Evolutionary conservation across 2,113 vertebrate species (phyloP).

Genomic region (Isurus oxyrinchus): DNA sequence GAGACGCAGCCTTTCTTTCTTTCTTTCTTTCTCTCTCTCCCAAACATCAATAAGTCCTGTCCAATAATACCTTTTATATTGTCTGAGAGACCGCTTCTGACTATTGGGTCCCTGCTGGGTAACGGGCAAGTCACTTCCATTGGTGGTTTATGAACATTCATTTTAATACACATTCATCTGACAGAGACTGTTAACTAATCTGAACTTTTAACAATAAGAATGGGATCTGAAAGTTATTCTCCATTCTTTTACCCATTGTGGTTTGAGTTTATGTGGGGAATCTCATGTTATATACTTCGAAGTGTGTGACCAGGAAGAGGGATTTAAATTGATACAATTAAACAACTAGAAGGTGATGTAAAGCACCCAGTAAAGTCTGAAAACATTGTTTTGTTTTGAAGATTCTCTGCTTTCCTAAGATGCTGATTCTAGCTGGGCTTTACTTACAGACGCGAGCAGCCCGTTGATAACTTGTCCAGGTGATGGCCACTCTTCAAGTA

Average conservation of each 20-base stretch:
- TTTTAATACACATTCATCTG: constrained; percentile 48
- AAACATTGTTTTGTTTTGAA: neutral
- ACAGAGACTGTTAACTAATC: neutral
- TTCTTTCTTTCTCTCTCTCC: neutral
- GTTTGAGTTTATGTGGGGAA: neutral
- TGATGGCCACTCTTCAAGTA: neutral
- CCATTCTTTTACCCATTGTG: neutral
- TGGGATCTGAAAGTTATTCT: neutral
- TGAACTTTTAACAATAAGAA: neutral
- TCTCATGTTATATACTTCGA: neutral
- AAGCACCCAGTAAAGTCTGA: neutral
- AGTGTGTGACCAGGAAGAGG: neutral
- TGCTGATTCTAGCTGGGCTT: neutral
- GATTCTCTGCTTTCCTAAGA: neutral
- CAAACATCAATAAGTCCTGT: neutral
- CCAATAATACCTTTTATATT: neutral
- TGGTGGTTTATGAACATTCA: constrained; percentile 52
- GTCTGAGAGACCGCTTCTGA: constrained; percentile 40
- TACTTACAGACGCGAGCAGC: neutral
- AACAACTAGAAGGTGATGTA: neutral
- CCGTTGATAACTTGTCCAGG: neutral
- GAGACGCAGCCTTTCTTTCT: neutral
- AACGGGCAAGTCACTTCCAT: constrained; percentile 52
- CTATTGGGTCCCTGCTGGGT: constrained; percentile 52
- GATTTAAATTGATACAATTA: neutral